Evolutionary conservation across 2,797 vertebrate genomes (phyloP), one percentile per base, ranked within the genome.

Genomic region (Delichon dasypus): DNA sequence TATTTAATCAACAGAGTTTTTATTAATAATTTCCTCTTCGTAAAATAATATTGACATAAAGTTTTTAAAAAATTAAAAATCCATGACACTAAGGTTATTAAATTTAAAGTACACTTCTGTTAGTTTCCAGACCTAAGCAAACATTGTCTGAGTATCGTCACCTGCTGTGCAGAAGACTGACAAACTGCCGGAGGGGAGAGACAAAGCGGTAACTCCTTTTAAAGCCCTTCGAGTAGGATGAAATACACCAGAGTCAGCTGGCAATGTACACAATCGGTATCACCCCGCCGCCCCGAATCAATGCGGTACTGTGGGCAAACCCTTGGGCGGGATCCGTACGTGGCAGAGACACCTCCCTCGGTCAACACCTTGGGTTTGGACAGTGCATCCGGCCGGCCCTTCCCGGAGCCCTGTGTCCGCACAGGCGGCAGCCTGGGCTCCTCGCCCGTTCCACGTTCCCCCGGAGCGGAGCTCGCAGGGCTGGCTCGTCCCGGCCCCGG

Each of bases 331-430:
- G 34, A 47, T 21, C 47, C 8, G 58, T 58, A 81, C 70, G 74
- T 60, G 90, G 80, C 81, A 73, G 9, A 34, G 86, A 71, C 96
- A 62, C 86, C 96, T 89, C 86, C 86, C 57, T 95, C 55, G 22
- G 85, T 70, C 93, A 91, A 91, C 14, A 89, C 91, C 47, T 47
- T 7, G 3, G 60, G 47, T 76, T 32, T 9, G 80, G 64, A n/a
- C 48, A 38, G 62, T 3, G 87, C 77, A 65, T 27, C 62, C 91
- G 74, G 70, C 72, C 73, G 38, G 36, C 82, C 1, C 67, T 17
- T 36, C 82, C 75, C 93, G 45, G 38, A 57, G 70, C 44, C 38
- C 71, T 1, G 60, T 7, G 42, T 7, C 40, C 73, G 45, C 80
- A 1, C 50, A 0, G 54, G 62, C 42, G 25, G 47, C 75, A 65